These are phyloP conservation scores for Actinernus sp. DNA, from an alignment of 92 coral and sea anemone species.

Conservation along the genomic window DNA sequence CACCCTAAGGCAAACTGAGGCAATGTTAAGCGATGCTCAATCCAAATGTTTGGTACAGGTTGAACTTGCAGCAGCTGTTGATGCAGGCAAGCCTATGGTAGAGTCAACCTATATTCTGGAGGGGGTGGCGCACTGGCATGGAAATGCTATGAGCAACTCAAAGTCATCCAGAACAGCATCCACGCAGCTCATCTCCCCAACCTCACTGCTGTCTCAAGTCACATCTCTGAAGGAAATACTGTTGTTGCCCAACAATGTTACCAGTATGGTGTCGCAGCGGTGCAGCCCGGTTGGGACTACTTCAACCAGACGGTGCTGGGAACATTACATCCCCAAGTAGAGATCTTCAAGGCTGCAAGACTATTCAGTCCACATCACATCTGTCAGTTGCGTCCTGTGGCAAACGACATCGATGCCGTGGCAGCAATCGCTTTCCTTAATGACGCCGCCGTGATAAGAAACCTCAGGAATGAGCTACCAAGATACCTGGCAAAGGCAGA, in stretches of 20 bases:
- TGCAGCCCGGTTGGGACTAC: conserved; percentile 10
- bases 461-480: conserved; percentile 56
- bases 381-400: conserved; percentile 20
- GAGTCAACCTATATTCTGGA: conserved; percentile 55
- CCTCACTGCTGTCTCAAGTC: conserved; percentile 21
- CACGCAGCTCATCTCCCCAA: conserved; percentile 6
- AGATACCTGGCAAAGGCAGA: conserved; percentile 67
- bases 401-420: too few relatives aligned
- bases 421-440: too few relatives aligned
- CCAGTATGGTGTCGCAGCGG: conserved; percentile 12
- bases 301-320: conserved; percentile 6
- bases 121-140: conserved; percentile 14
- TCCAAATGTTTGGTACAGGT: conserved; percentile 24
- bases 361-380: conserved; percentile 21
- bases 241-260: conserved; percentile 35
- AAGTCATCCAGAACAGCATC: conserved; percentile 2
- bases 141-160: conserved; percentile 3
- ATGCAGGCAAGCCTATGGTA: conserved; percentile 59
- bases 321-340: conserved; percentile 7
- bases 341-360: conserved; percentile 24
- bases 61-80: conserved; percentile 50
- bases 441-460: too few relatives aligned
- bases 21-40: conserved; percentile 25
- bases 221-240: conserved; percentile 22
- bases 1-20: conserved; percentile 42